Conservation (phyloP, 2,113 vertebrate species). For the Pelecanus crispus region DNA sequence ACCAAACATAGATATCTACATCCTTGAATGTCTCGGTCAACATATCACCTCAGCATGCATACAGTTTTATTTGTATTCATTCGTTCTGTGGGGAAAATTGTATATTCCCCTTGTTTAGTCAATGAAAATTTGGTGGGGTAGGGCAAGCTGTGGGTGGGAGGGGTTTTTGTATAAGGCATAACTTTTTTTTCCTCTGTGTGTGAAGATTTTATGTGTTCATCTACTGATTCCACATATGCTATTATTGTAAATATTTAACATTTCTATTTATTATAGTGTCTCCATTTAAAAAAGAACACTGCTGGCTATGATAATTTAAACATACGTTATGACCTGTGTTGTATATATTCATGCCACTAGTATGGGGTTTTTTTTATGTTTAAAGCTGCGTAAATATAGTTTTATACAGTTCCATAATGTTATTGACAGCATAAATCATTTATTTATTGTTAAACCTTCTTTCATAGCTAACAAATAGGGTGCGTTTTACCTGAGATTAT, state of each 20-base stretch:
- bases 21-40: slow-evolving; percentile 52
- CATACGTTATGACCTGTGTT: slow-evolving; percentile 59
- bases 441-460: slow-evolving; percentile 65
- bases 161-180: slow-evolving; percentile 45
- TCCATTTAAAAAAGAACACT: slow-evolving; percentile 60
- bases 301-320: slow-evolving; percentile 64
- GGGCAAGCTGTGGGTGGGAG: background rate
- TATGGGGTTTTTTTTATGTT: slow-evolving; percentile 41
- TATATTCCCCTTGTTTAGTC: slow-evolving; percentile 51
- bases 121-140: background rate
- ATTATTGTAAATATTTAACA: slow-evolving; percentile 76
- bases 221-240: slow-evolving; percentile 68
- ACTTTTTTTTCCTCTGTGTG: slow-evolving; percentile 49
- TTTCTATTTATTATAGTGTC: slow-evolving; percentile 74
- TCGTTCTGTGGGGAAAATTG: slow-evolving; percentile 45
- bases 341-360: slow-evolving; percentile 71
- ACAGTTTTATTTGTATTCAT: slow-evolving; percentile 45
- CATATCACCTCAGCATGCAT: slow-evolving; percentile 49
- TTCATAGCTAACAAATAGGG: slow-evolving; percentile 57
- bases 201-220: slow-evolving; percentile 68
- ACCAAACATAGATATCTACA: slow-evolving; percentile 9
- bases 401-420: slow-evolving; percentile 64
- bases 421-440: slow-evolving; percentile 60
- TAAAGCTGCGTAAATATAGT: slow-evolving; percentile 64
- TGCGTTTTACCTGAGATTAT: slow-evolving; percentile 35